A percentile compares a stretch with the other conserved stretches of the same genome.
These are phyloP conservation scores for Picus viridis DNA, from an alignment of 2,797 vertebrate genomes.

Conservation along the genomic window DNA sequence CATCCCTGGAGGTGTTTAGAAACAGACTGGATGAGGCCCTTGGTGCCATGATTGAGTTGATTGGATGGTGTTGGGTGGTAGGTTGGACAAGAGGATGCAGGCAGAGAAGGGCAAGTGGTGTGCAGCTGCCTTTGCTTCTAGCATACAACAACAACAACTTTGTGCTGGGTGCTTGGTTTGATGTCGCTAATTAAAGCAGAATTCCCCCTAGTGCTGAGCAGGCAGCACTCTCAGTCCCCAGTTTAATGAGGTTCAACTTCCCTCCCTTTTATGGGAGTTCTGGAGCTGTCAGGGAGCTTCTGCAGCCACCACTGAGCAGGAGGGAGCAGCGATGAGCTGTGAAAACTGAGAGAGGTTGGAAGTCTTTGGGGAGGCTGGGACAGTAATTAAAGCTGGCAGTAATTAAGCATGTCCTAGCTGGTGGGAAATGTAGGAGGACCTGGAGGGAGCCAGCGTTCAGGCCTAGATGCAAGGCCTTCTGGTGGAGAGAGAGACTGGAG, in stretches of 20 bases:
- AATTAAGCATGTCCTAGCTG: neutral
- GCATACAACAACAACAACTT: neutral
- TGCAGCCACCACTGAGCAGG: accelerated
- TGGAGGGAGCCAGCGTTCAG: accelerated
- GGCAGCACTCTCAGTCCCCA: neutral
- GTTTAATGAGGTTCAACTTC: neutral
- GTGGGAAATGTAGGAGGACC: neutral
- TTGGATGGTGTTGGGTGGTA: neutral
- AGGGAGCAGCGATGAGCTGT: neutral
- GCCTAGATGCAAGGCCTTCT: neutral
- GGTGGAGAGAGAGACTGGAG: neutral
- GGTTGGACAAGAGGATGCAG: neutral
- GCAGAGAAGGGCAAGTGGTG: neutral
- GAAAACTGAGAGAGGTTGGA: neutral
- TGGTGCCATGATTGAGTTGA: too few relatives aligned
- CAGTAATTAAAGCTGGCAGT: slow-evolving; percentile 57
- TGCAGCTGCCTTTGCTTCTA: neutral
- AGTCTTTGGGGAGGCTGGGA: neutral
- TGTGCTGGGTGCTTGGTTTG: neutral
- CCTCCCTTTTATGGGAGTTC: neutral
- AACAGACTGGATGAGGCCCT: too few relatives aligned
- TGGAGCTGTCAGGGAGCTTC: neutral
- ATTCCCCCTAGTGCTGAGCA: neutral
- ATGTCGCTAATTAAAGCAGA: neutral
- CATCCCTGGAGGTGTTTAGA: too few relatives aligned